Conservation (phyloP, 2,797 vertebrate genomes). For the Odontamblyopus lacepedii region DNA sequence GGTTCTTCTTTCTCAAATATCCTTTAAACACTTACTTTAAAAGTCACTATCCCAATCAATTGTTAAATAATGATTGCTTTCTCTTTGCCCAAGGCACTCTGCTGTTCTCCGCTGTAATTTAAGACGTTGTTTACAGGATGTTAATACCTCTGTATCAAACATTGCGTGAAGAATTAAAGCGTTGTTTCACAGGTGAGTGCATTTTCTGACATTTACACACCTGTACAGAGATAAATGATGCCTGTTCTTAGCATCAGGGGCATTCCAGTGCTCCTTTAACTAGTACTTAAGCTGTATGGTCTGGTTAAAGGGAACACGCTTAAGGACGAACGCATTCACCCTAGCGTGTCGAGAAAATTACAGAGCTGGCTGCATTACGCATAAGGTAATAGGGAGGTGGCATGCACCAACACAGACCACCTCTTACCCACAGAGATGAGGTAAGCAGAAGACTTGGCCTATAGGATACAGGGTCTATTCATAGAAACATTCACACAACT, state of each 20-base stretch:
- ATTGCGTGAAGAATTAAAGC: background rate
- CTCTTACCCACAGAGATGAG: constrained; percentile 46
- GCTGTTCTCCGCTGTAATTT: background rate
- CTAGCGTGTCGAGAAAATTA: constrained; percentile 44
- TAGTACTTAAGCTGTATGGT: constrained; percentile 32
- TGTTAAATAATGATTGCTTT: constrained; percentile 9
- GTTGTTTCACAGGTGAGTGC: background rate
- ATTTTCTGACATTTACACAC: constrained; percentile 2
- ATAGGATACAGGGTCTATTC: background rate
- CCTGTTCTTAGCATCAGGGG: constrained; percentile 13
- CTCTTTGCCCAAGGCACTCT: background rate
- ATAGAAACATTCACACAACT: background rate
- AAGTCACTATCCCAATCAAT: background rate
- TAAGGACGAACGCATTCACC: constrained; percentile 21
- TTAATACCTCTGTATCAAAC: constrained; percentile 7
- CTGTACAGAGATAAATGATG: constrained; percentile 9
- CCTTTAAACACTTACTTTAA: background rate
- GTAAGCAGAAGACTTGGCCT: constrained; percentile 49
- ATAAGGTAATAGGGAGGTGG: constrained; percentile 56
- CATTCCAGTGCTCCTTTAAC: constrained; percentile 20
- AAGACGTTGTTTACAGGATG: constrained; percentile 10
- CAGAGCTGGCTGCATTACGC: constrained; percentile 51
- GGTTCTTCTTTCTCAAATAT: background rate
- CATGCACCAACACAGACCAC: constrained; percentile 40
- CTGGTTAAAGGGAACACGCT: constrained; percentile 28